Evolutionary conservation across 2,888 invertebrate genomes (phyloP), one percentile per base, ranked within the genome.

Genomic region (Drosophila koepferae): DNA sequence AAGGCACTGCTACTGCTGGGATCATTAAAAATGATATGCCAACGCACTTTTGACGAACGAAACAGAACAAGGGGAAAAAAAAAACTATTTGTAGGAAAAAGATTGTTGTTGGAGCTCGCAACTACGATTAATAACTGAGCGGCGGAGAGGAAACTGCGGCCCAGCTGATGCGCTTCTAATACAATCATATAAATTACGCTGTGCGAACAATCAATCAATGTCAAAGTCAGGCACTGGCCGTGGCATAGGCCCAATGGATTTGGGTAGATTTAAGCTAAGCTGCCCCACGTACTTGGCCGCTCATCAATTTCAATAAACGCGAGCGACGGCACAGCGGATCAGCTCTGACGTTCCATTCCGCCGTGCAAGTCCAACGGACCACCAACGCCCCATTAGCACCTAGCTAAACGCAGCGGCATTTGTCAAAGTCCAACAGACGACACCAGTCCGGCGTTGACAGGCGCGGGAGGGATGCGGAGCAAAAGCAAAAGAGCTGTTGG

Each of bases 171-270:
- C 43, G 49, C 74, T 51, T 53, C 81, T 86, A 87, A 86, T 85
- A 86, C 84, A 87, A 89, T 90, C 89, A 86, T 82, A 86, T 86
- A 86, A 90, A 90, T 89, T 89, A 89, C 86, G 76, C 85, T 73
- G 81, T 62, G 72, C 70, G 77, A 78, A 84, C 85, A 84, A 87
- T 87, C 86, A 87, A 88, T 87, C 86, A 87, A 86, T 86, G 86
- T 87, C 86, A 87, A 69, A 81, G 78, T 72, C 85, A 86, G 86
- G 73, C 82, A 69, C 74, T 28, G 82, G 59, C 63, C 59, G 60
- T 53, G 68, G 61, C 46, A 12, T 77, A 77, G 70, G 74, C 65
- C 62, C 59, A 69, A 48, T 38, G 51, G 51, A 68, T 63, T 63
- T 74, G 77, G 80, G 74, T 72, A 72, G 81, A 81, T 81, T 86